Evolutionary conservation across 2,888 invertebrate genomes (phyloP), one percentile per base, ranked within the genome.

Genomic region (Caenorhabditis sp.): DNA sequence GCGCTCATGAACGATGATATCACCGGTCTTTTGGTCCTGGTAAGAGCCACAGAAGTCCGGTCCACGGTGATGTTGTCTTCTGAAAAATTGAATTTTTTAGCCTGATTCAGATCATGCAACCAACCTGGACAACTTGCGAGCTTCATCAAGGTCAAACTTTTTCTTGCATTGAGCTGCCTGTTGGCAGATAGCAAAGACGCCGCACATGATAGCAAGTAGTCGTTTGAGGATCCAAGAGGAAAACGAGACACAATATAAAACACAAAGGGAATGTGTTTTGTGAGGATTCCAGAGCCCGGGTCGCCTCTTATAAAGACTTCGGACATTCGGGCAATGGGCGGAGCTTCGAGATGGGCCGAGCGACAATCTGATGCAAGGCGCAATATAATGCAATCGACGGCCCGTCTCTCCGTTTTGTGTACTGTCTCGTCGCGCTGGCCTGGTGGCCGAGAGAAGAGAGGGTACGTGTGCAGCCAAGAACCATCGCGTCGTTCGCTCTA

Each of bases 1-100:
- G n/a, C 89, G 86, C 45, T 89, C 89, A 63, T 89, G 89, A 59
- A 82, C 86, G 37, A 89, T 79, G 39, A 87, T 84, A 65, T 88
- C 86, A 2, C 86, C 87, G 24, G 80, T 86, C 35, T 59, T 63
- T 17, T 80, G 70, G 55, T 84, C 78, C 37, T 83, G 84, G 68
- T 87, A 87, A 32, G 48, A 77, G 37, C 86, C 86, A 50, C 80
- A 80, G 70, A 80, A 84, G 74, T 88, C 88, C 2, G 89, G 88
- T 20, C 89, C 89, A 43, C 88, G 83, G 56, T 88, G 88, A 9
- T 53, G 61, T 72, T 85, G 84, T 27, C 81, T 77, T 39, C 87
- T 87, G 35, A 26, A 66, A 52, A 15, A 72, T 20, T n/a, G 15
- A 45, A 2, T 2, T 27, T 6, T 11, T 26, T 17, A 22, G 17